phyloP scores from a whole-genome alignment of 2,888 invertebrate species.

The Oxycera nigricornis region DNA sequence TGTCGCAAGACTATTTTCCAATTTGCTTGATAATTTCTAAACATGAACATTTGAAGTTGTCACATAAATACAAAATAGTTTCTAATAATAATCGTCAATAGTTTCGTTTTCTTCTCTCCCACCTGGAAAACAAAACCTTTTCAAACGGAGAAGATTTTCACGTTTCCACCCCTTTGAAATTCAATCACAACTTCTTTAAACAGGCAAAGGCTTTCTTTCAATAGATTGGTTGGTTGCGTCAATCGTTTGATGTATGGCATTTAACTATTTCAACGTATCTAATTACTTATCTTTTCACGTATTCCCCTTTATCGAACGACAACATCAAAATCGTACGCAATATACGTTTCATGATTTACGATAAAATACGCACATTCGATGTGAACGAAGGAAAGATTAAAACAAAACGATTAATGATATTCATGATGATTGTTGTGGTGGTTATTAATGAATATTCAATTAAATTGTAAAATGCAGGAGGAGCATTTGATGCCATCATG shows the following conservation, averaged over 20 bases:
- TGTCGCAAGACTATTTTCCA: too few species aligned
- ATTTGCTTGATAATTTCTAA: too few species aligned
- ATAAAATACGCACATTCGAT: slow-evolving; percentile 2
- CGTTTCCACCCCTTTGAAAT: not conserved
- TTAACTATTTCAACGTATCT: not conserved
- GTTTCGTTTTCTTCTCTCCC: too few species aligned
- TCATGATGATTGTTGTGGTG: not conserved
- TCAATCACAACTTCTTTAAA: not conserved
- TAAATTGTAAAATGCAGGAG: not conserved
- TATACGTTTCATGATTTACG: not conserved
- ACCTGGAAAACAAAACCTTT: too few species aligned
- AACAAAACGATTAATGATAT: not conserved
- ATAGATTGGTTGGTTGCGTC: not conserved
- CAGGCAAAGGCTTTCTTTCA: not conserved
- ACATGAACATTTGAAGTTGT: too few species aligned
- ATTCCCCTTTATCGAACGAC: not conserved
- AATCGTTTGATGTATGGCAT: not conserved
- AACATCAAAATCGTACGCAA: not conserved
- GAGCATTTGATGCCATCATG: too few species aligned
- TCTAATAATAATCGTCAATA: too few species aligned
- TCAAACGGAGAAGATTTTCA: not conserved
- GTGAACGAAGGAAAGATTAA: not conserved
- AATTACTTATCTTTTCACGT: not conserved
- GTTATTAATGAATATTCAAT: slow-evolving; percentile 17
- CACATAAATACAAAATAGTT: too few species aligned